Percentiles rank a stretch among this genome's conserved stretches.
phyloP scores from a whole-genome alignment of 2,113 vertebrate genomes.

The Sitta europaea region DNA sequence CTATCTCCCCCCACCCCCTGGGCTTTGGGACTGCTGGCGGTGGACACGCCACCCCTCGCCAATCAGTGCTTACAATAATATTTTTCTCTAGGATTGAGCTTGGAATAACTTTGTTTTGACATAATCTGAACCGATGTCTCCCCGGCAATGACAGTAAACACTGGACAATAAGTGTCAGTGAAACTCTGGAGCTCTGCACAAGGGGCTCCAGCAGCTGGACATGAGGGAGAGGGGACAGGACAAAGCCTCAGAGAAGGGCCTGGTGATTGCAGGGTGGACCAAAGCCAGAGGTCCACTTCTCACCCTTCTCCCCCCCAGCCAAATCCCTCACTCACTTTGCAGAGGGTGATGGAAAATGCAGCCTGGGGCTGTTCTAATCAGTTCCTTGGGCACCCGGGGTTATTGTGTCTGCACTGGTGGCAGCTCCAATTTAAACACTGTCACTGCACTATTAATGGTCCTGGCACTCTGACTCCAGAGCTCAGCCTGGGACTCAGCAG shows the following conservation, averaged over 20 bases:
- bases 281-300: background rate
- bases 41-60: conserved; percentile 17
- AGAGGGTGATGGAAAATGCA: background rate
- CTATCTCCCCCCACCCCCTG: conserved; percentile 43
- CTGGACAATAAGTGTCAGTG: conserved; percentile 16
- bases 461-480: background rate
- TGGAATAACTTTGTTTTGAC: conserved; percentile 63
- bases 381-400: background rate
- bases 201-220: background rate
- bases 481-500: background rate
- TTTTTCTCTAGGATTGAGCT: conserved; percentile 46
- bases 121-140: conserved; percentile 58
- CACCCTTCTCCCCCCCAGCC: background rate
- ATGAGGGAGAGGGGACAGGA: background rate
- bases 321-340: background rate
- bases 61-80: conserved; percentile 48
- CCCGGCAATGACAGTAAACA: conserved; percentile 67
- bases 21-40: conserved; percentile 25
- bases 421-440: conserved; percentile 38
- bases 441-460: conserved; percentile 31
- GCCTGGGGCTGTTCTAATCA: background rate
- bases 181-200: conserved; percentile 26
- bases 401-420: conserved; percentile 26
- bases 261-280: background rate
- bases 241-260: background rate